Evolutionary conservation across 2,797 vertebrate species (phyloP).

Genomic region (Acanthiza pusilla): DNA sequence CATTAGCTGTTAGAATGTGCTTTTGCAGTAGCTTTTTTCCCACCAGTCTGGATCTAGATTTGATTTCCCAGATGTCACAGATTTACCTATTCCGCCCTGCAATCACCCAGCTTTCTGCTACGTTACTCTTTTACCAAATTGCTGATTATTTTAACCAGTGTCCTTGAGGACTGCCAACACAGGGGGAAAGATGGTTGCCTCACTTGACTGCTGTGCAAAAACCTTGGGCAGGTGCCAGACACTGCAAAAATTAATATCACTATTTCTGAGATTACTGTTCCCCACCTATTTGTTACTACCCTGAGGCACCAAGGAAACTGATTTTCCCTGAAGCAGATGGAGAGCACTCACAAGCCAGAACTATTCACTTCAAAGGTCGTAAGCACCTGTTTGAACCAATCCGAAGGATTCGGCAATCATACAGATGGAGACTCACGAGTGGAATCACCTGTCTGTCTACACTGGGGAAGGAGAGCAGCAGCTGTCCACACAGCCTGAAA

Average conservation of each 20-base stretch:
- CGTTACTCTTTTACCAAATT: neutral
- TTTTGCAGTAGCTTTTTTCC: neutral
- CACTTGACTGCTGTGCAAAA: neutral
- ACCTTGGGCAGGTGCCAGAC: neutral
- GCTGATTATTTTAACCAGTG: neutral
- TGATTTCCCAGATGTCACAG: neutral
- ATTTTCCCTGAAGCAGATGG: neutral
- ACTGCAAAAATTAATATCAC: neutral
- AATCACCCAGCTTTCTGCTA: neutral
- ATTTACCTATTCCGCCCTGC: neutral
- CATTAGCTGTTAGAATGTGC: neutral
- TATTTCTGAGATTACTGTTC: neutral
- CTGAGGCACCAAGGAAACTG: neutral
- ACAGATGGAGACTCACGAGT: neutral
- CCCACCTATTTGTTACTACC: neutral
- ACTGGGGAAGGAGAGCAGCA: neutral
- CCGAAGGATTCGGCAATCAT: rapidly evolving
- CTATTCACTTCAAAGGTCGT: rapidly evolving
- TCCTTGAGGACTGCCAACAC: neutral
- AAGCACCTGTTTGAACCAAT: neutral
- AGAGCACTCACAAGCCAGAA: neutral
- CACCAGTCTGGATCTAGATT: neutral
- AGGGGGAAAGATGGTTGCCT: neutral
- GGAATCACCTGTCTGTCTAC: neutral
- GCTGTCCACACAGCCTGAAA: neutral